Base-by-base conservation (phyloP, 2,888 invertebrate species). In the Torymus texanus region DNA sequence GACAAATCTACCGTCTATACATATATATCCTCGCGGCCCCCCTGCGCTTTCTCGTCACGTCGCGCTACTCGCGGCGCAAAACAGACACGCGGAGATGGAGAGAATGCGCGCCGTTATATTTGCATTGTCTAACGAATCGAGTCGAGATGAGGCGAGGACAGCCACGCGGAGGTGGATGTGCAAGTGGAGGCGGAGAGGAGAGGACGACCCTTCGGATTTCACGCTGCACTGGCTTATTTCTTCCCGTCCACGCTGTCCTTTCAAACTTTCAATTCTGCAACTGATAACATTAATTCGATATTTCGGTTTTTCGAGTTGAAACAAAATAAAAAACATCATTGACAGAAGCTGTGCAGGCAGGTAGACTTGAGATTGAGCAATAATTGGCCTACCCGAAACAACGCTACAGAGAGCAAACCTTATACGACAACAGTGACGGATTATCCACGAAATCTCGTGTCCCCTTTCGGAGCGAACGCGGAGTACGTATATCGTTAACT, bases 91-190 rank as follows among this genome's bases (percentile, higher is more conserved):
- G 59, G 11, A 16, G 11, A 59, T 2, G 5, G 62, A 29, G 16
- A 41, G 41, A 21, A 21, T 1, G 21, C 1, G 11, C 50, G 18
- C 63, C 68, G 63, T 76, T 73, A 61, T 56, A 24, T 68, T 72
- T 68, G 29, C 70, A 70, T 71, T 55, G 71, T 75, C 65, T 65
- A 63, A 50, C 21, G 62, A 73, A 77, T 65, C 67, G 78, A 61
- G 65, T 50, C 51, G 18, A 70, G 11, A 41, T 41, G 41, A 41
- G 8, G 41, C 41, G 41, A 41, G 41, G 41, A 41, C 41, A 5
- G 41, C 29, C 29, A 29, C 2, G 58, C 11, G 1, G 14, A 11
- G 61, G 29, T 2, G 14, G 21, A 12, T 16, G 16, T 11, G 18
- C 5, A 29, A 50, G 41, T 5, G 41, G 59, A 58, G 58, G 50